Percentiles rank a stretch among this genome's conserved stretches.
phyloP scores from a whole-genome alignment of 2,797 vertebrate genomes.

The Alectoris magna region DNA sequence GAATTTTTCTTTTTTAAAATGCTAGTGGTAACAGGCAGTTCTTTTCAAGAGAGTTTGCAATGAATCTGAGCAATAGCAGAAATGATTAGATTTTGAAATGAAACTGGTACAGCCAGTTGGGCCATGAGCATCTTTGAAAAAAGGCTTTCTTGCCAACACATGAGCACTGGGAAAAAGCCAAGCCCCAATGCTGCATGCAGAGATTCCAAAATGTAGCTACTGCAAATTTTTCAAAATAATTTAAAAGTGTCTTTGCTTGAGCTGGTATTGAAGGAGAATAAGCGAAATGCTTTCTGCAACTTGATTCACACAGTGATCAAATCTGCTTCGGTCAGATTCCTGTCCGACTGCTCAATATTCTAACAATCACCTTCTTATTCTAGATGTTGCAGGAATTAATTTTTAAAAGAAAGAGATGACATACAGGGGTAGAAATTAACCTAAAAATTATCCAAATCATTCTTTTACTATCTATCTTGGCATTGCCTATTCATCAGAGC shows the following conservation, averaged over 20 bases:
- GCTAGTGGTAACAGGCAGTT: not conserved
- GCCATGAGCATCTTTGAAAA: not conserved
- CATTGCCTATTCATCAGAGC: not conserved
- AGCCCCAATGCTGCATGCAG: not conserved
- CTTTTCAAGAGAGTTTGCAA: not conserved
- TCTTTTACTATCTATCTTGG: not conserved
- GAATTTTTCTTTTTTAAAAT: not conserved
- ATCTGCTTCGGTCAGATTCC: not conserved
- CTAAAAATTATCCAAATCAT: slow-evolving; percentile 8
- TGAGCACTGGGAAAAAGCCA: not conserved
- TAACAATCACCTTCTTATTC: not conserved
- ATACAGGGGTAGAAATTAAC: not conserved
- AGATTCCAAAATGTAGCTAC: not conserved
- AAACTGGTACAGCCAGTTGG: not conserved
- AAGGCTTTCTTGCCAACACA: not conserved
- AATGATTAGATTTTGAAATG: not conserved
- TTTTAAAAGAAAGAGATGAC: not conserved
- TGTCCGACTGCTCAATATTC: not conserved
- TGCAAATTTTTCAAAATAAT: not conserved
- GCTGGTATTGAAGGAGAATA: not conserved
- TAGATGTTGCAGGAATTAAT: not conserved
- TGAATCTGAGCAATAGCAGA: not conserved
- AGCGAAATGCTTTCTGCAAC: not conserved
- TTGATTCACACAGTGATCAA: not conserved
- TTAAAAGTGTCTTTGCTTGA: not conserved